These are phyloP conservation scores for Turritopsis dohrnii DNA, from an alignment of 30 jellyfish, hydroid and myxozoan genomes.

Conservation along the genomic window DNA sequence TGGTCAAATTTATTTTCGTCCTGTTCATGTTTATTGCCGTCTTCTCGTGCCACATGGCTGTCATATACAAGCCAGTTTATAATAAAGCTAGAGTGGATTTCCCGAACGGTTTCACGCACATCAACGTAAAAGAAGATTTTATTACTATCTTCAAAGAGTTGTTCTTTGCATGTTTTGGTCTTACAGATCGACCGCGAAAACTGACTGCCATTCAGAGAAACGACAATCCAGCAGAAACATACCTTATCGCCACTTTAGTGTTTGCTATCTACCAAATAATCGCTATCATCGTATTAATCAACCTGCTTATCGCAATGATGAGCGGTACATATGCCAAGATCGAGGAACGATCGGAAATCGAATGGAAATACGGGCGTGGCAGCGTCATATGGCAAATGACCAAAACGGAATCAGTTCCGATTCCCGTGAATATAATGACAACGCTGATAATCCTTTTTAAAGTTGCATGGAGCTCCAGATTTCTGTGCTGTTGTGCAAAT, in stretches of 20 bases:
- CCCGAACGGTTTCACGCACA: conserved; percentile 42
- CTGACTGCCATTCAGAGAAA: conserved; percentile 36
- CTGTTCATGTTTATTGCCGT: conserved; percentile 71
- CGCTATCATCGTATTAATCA: conserved; percentile 73
- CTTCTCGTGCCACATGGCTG: conserved; percentile 76
- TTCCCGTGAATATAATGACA: conserved; percentile 41
- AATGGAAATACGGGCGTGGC: conserved; percentile 98
- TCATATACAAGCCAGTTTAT: conserved; percentile 89
- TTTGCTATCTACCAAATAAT: conserved; percentile 70
- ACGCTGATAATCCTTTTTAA: conserved; percentile 39
- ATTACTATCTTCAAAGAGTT: conserved; percentile 51
- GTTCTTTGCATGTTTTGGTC: conserved; percentile 84
- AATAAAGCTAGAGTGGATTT: conserved; percentile 35
- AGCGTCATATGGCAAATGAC: conserved; percentile 85
- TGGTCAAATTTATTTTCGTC: conserved; percentile 72
- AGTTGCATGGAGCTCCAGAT: conserved; percentile 17
- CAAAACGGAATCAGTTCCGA: conserved; percentile 77
- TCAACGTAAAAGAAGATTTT: conserved; percentile 33
- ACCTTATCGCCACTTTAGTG: conserved; percentile 50
- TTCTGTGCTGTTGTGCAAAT: conserved; percentile 16
- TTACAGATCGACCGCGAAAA: conserved; percentile 44
- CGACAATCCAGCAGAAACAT: conserved; percentile 81
- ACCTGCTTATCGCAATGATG: conserved; percentile 96
- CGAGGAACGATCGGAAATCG: conserved; percentile 87
- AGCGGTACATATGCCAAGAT: conserved; percentile 81